A percentile compares a stretch with the other conserved stretches of the same genome.
Conservation (phyloP, 2,888 invertebrate species). For the Eupeodes luniger region DNA sequence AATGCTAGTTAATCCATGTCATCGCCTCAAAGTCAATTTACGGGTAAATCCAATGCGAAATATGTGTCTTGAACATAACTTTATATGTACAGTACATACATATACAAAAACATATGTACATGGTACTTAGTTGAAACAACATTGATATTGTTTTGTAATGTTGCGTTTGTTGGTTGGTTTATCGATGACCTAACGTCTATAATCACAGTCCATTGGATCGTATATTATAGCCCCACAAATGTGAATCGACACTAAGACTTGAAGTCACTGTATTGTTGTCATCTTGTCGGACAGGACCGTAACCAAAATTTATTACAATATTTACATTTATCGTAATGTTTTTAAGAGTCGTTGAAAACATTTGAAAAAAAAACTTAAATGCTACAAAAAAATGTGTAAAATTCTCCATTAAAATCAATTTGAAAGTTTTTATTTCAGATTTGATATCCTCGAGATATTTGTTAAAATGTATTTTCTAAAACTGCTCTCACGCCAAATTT, state of each 20-base stretch:
- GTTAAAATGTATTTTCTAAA: too few species aligned
- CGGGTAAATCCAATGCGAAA: conserved; percentile 38
- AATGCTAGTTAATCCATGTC: conserved; percentile 68
- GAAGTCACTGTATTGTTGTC: conserved; percentile 39
- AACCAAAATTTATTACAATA: neutral
- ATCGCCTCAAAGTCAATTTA: conserved; percentile 65
- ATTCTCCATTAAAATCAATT: too few species aligned
- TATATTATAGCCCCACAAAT: conserved; percentile 59
- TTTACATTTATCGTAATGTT: too few species aligned
- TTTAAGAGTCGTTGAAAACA: too few species aligned
- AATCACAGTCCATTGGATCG: conserved; percentile 60
- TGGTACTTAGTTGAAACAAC: conserved; percentile 9
- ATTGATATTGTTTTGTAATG: neutral
- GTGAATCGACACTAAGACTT: conserved; percentile 62
- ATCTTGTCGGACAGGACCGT: neutral
- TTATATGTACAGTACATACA: neutral
- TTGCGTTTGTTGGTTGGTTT: conserved; percentile 12
- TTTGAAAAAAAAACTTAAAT: too few species aligned
- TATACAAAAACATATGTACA: neutral
- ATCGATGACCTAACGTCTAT: conserved; percentile 35
- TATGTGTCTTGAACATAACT: conserved; percentile 5
- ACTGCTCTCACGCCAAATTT: too few species aligned
- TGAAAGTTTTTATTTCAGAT: too few species aligned
- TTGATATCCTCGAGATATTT: too few species aligned
- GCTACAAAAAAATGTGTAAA: too few species aligned